Conservation (phyloP, 1,140 invertebrate genomes). For the Conus ventricosus region DNA sequence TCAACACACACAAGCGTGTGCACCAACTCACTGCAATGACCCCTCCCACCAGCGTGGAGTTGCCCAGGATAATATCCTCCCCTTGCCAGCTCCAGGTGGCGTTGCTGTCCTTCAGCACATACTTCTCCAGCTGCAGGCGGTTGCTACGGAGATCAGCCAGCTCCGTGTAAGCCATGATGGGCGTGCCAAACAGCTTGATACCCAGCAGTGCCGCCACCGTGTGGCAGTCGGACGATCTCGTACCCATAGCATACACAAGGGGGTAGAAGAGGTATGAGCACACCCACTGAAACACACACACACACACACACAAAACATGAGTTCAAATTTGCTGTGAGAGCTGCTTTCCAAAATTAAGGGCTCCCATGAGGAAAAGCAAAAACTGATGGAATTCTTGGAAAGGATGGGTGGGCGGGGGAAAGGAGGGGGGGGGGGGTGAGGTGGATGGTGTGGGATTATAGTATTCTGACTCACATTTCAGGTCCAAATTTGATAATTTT, state of each 20-base stretch:
- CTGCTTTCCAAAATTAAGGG: no score
- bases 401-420: no score
- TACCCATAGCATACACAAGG: conserved; percentile 70
- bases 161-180: conserved; percentile 68
- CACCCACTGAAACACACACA: conserved; percentile 57
- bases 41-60: conserved; percentile 36
- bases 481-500: no score
- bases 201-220: conserved; percentile 69
- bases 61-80: conserved; percentile 38
- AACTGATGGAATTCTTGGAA: no score
- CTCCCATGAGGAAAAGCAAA: no score
- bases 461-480: no score
- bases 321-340: no score
- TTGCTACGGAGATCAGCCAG: conserved; percentile 46
- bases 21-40: conserved; percentile 38
- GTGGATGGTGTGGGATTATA: no score
- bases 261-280: conserved; percentile 72
- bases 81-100: conserved; percentile 28
- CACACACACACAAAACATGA: not conserved
- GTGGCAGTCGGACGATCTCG: conserved; percentile 62
- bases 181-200: conserved; percentile 72
- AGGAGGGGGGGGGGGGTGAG: no score
- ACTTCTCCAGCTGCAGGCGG: conserved; percentile 32
- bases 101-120: conserved; percentile 12
- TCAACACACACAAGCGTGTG: no score